A percentile compares a stretch with the other conserved stretches of the same genome.
phyloP scores from a whole-genome alignment of 1,140 invertebrate genomes.

The Pseudomyrmex flavicornis region DNA sequence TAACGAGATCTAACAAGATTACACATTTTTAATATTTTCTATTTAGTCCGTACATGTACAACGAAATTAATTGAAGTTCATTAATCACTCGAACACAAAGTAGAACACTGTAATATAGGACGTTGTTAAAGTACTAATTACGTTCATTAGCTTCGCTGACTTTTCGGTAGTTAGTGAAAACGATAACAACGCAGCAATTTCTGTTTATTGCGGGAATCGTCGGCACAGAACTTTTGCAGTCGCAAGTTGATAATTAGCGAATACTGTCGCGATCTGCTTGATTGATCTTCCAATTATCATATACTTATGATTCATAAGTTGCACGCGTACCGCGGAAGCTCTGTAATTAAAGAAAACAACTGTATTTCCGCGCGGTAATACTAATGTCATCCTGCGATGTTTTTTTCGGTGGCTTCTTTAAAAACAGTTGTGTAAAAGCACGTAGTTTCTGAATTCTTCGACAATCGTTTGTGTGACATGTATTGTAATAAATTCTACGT shows the following conservation, averaged over 20 bases:
- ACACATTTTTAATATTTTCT: not conserved
- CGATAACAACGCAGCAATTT: not conserved
- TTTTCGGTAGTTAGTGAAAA: not conserved
- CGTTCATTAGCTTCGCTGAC: not conserved
- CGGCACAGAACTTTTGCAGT: not conserved
- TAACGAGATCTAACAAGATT: not conserved
- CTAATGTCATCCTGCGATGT: not conserved
- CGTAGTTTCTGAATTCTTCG: not conserved
- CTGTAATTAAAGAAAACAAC: not conserved
- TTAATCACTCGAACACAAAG: not conserved
- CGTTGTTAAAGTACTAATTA: not conserved
- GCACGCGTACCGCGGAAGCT: not conserved
- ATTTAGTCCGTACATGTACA: not conserved
- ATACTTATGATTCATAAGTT: constrained; percentile 5
- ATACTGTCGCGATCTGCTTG: not conserved
- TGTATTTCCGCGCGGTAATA: not conserved
- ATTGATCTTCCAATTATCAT: not conserved
- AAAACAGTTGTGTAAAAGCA: not conserved
- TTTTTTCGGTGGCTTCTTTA: not conserved
- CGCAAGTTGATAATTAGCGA: constrained; percentile 3
- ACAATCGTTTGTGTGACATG: not conserved
- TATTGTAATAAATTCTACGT: not conserved
- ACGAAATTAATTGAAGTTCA: not conserved
- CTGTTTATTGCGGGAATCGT: not conserved
- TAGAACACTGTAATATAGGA: not conserved